Base-by-base conservation (phyloP, 2,888 invertebrate species). In the Tillus elongatus region DNA sequence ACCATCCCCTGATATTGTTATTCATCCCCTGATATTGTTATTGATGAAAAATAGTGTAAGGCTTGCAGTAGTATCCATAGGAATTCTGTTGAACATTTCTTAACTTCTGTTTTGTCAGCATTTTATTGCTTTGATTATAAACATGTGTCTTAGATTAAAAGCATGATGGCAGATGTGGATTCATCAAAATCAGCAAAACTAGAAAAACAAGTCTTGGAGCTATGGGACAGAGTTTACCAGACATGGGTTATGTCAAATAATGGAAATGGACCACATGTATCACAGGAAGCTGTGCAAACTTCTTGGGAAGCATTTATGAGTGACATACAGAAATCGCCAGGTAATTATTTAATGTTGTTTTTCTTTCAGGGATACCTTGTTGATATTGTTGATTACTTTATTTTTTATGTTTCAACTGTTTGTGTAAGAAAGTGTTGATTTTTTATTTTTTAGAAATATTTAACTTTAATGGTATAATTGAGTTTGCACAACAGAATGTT, bases 151-250 rank as follows among this genome's bases (percentile, higher is more conserved):
- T 53, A 85, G 83, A 76, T 86, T 16, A 80, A 79, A 58, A 77
- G 81, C 55, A 73, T 88, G 51, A 72, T 91, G 36, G 81, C 79
- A 59, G 86, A 85, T 52, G 80, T 86, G 1, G 85, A 88, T 56
- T 77, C 82, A 0, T 74, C 75, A 14, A 89, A 89, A 64, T 82
- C 86, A 26, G 77, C 78, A 15, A 81, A 83, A 41, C 71, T 95
- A 26, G 93, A 95, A 59, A 77, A 79, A 43, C 91, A 93, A 65
- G 81, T 92, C 1, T 67, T 95, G 26, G 90, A 91, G 62, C 71
- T 96, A 11, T 95, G 92, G 90, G 95, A 95, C 66, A 73, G 89
- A 41, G 75, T 93, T 30, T 95, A 95, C 66, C 88, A 92, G 64
- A 83, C 87, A 41, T 92, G 89, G 89, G 82, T 90, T 66, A 81